phyloP scores from a whole-genome alignment of 2,113 vertebrate species.

The Indicator maculatus region DNA sequence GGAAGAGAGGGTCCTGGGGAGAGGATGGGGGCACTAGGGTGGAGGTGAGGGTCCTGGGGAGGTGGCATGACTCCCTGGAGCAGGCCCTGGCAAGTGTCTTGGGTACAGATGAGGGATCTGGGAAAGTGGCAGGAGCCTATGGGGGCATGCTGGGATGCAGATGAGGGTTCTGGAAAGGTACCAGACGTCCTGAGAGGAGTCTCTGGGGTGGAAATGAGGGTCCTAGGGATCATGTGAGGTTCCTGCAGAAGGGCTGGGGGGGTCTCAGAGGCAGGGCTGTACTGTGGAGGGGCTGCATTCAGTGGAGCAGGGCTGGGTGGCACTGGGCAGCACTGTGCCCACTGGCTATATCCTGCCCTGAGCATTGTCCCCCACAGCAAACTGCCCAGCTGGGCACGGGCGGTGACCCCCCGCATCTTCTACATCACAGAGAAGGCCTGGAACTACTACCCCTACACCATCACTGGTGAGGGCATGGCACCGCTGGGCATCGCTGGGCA shows the following conservation, averaged over 20 bases:
- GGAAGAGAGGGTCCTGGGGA: too few species aligned
- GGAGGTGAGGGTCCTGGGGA: too few species aligned
- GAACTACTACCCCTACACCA: slow-evolving; percentile 82
- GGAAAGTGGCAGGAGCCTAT: neutral
- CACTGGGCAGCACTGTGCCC: neutral
- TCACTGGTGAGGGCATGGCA: slow-evolving; percentile 63
- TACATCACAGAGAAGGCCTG: slow-evolving; percentile 81
- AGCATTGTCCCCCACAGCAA: slow-evolving; percentile 52
- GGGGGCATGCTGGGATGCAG: neutral
- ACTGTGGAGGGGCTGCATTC: neutral
- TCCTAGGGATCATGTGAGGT: neutral
- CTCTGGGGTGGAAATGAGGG: neutral
- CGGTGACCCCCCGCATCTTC: slow-evolving; percentile 77
- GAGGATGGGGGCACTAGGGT: too few species aligned
- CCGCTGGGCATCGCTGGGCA: fast-evolving
- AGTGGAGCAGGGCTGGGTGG: neutral
- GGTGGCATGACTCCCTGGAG: too few species aligned
- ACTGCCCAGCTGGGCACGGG: slow-evolving; percentile 77
- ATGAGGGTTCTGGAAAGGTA: neutral
- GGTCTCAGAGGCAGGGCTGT: neutral
- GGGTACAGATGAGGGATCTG: neutral
- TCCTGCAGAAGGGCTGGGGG: too few species aligned
- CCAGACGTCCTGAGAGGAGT: neutral
- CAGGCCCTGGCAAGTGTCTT: too few species aligned
- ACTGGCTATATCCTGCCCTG: neutral